Evolutionary conservation across 2,888 invertebrate genomes (phyloP).

Genomic region (Acrocera orbiculus): DNA sequence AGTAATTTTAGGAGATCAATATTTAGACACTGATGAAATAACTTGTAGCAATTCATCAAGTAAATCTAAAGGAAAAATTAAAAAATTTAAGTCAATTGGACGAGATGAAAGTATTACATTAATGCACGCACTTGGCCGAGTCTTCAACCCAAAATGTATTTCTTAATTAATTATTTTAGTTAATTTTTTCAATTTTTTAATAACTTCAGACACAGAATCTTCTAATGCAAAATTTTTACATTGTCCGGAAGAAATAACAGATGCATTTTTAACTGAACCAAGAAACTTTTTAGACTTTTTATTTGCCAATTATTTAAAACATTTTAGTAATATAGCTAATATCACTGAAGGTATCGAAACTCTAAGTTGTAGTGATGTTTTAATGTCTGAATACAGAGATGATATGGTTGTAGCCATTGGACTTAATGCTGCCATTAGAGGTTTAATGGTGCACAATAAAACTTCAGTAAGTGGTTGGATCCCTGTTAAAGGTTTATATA

Average conservation of each 20-base stretch:
- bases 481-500: conserved; percentile 40
- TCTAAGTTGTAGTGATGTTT: conserved; percentile 50
- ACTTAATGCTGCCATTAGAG: conserved; percentile 44
- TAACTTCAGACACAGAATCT: conserved; percentile 23
- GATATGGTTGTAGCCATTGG: conserved; percentile 32
- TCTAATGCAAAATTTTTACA: conserved; percentile 36
- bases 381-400: conserved; percentile 47
- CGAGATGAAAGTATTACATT: conserved; percentile 54
- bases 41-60: too few relatives aligned
- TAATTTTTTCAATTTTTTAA: conserved; percentile 4
- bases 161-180: conserved; percentile 4
- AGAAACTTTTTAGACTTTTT: conserved; percentile 48
- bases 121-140: conserved; percentile 57
- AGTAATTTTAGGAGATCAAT: too few relatives aligned
- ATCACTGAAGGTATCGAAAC: conserved; percentile 41
- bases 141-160: conserved; percentile 58
- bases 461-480: conserved; percentile 54
- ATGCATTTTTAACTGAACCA: conserved; percentile 49
- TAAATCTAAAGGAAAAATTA: conserved; percentile 18
- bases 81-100: conserved; percentile 35
- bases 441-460: conserved; percentile 53
- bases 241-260: conserved; percentile 45
- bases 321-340: conserved; percentile 48
- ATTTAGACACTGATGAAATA: too few relatives aligned
- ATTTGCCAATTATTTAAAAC: conserved; percentile 56